phyloP scores from a whole-genome alignment of 2,888 invertebrate genomes.

The Tricholauxania praeusta region DNA sequence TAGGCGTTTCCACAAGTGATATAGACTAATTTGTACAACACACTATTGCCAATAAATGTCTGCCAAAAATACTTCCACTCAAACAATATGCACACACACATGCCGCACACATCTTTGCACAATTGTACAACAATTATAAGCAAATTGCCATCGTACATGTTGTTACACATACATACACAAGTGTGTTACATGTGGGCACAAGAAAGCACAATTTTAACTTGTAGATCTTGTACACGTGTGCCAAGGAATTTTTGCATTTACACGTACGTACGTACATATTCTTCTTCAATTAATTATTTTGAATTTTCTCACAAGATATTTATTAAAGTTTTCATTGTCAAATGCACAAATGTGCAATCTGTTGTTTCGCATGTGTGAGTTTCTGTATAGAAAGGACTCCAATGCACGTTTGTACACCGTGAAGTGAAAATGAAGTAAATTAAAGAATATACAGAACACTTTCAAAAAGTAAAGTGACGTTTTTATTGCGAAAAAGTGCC shows the following conservation, averaged over 20 bases:
- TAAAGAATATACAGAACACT: too few relatives aligned
- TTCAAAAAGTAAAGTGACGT: too few relatives aligned
- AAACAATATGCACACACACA: too few relatives aligned
- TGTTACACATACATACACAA: slow-evolving; percentile 14
- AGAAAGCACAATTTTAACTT: too few relatives aligned
- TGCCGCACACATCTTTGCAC: too few relatives aligned
- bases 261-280: neutral
- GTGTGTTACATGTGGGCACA: neutral
- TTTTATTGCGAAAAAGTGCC: too few relatives aligned
- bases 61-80: slow-evolving; percentile 2
- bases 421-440: too few relatives aligned
- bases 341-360: neutral
- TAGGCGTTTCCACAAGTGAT: neutral
- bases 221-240: neutral
- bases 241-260: neutral
- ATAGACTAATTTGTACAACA: slow-evolving; percentile 33
- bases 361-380: too few relatives aligned
- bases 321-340: slow-evolving; percentile 8
- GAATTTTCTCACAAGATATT: slow-evolving; percentile 28
- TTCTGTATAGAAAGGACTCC: too few relatives aligned
- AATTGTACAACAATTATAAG: too few relatives aligned
- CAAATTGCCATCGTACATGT: neutral
- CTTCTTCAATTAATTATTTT: slow-evolving; percentile 29
- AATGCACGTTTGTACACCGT: too few relatives aligned
- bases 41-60: slow-evolving; percentile 29